Evolutionary conservation across 2,113 vertebrate species (phyloP).

Genomic region (Aleadryas rufinucha): DNA sequence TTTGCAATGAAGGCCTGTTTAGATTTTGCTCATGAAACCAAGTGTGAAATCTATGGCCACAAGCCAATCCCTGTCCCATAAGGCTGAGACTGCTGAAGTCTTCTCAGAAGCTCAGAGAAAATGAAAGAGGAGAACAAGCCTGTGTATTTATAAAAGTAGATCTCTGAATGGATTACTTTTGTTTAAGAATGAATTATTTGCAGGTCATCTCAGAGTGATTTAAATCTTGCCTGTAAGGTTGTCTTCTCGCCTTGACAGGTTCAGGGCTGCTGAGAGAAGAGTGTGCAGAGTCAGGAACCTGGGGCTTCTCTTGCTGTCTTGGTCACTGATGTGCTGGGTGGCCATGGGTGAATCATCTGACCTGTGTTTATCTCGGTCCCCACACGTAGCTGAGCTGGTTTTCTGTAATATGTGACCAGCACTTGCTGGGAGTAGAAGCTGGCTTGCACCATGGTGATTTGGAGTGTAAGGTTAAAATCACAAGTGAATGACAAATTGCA

Average conservation of each 20-base stretch:
- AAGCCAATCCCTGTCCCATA: not conserved
- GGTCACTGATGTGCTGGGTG: not conserved
- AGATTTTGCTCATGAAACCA: slow-evolving; percentile 27
- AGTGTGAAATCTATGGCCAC: slow-evolving; percentile 18
- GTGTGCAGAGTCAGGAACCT: not conserved
- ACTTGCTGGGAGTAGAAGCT: not conserved
- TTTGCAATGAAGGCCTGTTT: not conserved
- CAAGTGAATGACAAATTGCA: not conserved
- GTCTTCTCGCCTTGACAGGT: not conserved
- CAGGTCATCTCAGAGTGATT: not conserved
- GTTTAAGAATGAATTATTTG: not conserved
- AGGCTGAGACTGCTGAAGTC: not conserved
- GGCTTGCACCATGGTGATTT: not conserved
- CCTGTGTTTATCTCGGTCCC: not conserved
- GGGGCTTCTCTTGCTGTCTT: not conserved
- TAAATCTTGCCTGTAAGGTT: not conserved
- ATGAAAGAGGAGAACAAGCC: not conserved
- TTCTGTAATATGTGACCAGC: not conserved
- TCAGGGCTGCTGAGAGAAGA: not conserved
- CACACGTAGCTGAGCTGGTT: rapidly evolving
- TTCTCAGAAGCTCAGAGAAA: not conserved
- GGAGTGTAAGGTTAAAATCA: not conserved
- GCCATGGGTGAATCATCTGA: not conserved
- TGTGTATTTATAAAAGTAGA: not conserved
- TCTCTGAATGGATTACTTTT: not conserved